Percentiles rank a stretch among this genome's conserved stretches.
phyloP scores from a whole-genome alignment of 2,113 vertebrate species.

The Menidia beryllina region DNA sequence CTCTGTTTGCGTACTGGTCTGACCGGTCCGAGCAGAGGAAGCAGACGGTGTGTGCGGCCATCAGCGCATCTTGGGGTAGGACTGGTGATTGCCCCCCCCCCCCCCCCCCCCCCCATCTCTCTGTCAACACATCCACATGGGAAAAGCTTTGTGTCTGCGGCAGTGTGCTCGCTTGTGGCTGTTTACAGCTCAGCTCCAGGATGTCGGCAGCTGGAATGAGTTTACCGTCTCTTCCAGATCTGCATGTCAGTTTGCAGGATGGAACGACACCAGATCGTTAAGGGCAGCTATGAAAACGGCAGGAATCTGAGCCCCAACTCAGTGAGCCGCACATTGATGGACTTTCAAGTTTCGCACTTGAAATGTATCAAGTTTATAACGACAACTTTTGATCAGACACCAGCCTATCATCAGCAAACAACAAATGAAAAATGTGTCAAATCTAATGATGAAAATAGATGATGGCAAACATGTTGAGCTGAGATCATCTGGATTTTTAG shows the following conservation, averaged over 20 bases:
- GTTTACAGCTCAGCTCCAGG: conserved; percentile 47
- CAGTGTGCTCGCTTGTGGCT: conserved; percentile 24
- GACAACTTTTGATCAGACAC: no score
- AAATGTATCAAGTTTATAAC: no score
- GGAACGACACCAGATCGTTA: background rate
- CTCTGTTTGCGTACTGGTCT: conserved; percentile 31
- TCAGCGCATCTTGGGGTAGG: conserved; percentile 7
- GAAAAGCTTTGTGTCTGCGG: conserved; percentile 17
- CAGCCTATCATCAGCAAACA: no score
- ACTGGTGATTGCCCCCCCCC: conserved; percentile 6
- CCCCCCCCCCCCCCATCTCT: background rate
- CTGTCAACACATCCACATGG: conserved; percentile 26
- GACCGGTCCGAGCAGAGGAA: conserved; percentile 21
- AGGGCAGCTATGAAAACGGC: no score
- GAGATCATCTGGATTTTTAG: no score
- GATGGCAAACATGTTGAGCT: no score
- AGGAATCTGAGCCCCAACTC: no score
- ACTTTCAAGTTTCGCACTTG: no score
- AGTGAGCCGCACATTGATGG: no score
- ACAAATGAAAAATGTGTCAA: no score
- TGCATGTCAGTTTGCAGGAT: conserved; percentile 7
- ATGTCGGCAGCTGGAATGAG: conserved; percentile 61
- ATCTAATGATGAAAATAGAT: no score
- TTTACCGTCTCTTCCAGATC: conserved; percentile 28
- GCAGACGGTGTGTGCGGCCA: background rate